These are phyloP conservation scores for Pseudoatta argentina DNA, from an alignment of 1,140 invertebrate genomes.

Conservation along the genomic window DNA sequence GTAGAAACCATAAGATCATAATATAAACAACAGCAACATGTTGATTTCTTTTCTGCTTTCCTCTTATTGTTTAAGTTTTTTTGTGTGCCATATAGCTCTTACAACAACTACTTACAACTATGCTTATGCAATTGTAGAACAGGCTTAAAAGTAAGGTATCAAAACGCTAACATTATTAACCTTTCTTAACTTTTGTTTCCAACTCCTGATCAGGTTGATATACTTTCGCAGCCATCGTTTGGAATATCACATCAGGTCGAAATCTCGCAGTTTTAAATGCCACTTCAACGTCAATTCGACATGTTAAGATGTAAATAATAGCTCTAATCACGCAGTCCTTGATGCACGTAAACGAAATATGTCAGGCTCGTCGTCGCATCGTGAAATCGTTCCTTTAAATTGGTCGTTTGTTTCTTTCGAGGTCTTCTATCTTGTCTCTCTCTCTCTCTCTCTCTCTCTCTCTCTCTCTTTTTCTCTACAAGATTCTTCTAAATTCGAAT, in stretches of 20 bases:
- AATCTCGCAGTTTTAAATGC: neutral
- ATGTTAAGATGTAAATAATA: neutral
- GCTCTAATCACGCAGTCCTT: neutral
- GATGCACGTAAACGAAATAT: neutral
- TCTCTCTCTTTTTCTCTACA: neutral
- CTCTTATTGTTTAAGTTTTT: too few relatives aligned
- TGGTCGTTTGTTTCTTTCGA: neutral
- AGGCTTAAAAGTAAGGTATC: neutral
- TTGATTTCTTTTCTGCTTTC: too few relatives aligned
- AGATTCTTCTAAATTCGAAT: neutral
- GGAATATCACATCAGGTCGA: neutral
- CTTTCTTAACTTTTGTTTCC: slow-evolving; percentile 91
- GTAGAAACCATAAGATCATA: too few relatives aligned
- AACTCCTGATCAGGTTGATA: slow-evolving; percentile 89
- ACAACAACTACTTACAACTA: neutral
- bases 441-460: too few relatives aligned
- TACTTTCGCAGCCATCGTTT: slow-evolving; percentile 80
- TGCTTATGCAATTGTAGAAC: neutral
- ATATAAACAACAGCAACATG: too few relatives aligned
- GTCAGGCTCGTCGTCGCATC: neutral
- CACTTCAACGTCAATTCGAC: neutral
- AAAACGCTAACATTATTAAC: slow-evolving; percentile 83
- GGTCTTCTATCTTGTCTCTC: too few relatives aligned
- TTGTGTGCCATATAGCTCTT: neutral
- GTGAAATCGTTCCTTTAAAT: neutral